Percentiles rank a stretch among this genome's conserved stretches.
phyloP scores from a whole-genome alignment of 2,113 vertebrate species.

The Alligator mississippiensis region DNA sequence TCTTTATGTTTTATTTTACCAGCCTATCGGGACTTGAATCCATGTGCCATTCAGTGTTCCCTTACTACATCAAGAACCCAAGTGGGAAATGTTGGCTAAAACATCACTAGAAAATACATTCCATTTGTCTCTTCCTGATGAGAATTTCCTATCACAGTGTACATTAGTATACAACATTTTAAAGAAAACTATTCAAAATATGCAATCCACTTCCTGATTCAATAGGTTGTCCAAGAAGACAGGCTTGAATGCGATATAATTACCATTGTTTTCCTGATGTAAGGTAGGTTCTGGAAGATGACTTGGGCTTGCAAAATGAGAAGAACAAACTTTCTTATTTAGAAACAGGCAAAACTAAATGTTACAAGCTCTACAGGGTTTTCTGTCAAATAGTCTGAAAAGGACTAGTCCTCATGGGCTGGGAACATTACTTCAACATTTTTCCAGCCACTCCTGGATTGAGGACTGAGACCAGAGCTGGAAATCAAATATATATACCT shows the following conservation, averaged over 20 bases:
- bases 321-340: neutral
- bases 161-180: neutral
- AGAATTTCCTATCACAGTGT: neutral
- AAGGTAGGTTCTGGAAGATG: neutral
- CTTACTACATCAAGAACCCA: neutral
- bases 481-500: neutral
- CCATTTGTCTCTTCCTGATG: neutral
- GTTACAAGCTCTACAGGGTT: neutral
- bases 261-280: neutral
- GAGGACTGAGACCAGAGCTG: neutral
- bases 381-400: slow-evolving; percentile 25
- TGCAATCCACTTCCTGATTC: neutral
- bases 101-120: neutral
- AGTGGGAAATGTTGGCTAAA: neutral
- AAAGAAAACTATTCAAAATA: neutral
- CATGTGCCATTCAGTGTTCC: neutral
- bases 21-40: neutral
- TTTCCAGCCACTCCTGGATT: slow-evolving; percentile 44
- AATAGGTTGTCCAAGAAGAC: neutral
- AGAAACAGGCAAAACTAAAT: neutral
- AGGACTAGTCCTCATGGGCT: neutral
- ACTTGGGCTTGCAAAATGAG: neutral
- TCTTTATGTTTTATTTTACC: neutral
- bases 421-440: neutral
- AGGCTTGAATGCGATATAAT: neutral